Evolutionary conservation across 2,113 vertebrate species (phyloP).

Genomic region (Lophotis ruficrista): DNA sequence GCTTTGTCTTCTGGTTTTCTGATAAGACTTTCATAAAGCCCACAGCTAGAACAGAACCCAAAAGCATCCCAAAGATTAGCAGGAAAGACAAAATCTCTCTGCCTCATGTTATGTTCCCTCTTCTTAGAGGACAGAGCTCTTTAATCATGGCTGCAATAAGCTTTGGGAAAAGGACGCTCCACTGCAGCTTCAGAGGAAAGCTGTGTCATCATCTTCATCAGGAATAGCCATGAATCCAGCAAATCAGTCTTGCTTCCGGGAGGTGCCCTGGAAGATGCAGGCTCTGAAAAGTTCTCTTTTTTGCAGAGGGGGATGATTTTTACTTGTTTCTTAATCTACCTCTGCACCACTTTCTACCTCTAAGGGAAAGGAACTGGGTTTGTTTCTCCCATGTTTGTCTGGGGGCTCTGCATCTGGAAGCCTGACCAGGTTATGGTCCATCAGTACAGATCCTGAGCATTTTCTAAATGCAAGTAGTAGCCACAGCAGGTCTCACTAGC

Average conservation of each 20-base stretch:
- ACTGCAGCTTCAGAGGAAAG: background rate
- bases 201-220: background rate
- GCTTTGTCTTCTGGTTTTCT: background rate
- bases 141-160: background rate
- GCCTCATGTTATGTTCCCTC: background rate
- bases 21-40: background rate
- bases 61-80: background rate
- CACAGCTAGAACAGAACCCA: background rate
- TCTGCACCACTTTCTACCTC: background rate
- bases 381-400: background rate
- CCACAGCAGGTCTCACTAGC: background rate
- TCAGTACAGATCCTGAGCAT: background rate
- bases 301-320: accelerated
- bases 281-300: background rate
- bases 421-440: background rate
- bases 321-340: background rate
- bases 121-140: background rate
- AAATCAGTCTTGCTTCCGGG: background rate
- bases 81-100: background rate
- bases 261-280: background rate
- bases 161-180: background rate
- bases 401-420: background rate
- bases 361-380: background rate
- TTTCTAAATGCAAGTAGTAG: background rate
- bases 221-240: background rate